These are phyloP conservation scores for Torymus tubicola DNA, from an alignment of 2,888 invertebrate species.

Conservation along the genomic window DNA sequence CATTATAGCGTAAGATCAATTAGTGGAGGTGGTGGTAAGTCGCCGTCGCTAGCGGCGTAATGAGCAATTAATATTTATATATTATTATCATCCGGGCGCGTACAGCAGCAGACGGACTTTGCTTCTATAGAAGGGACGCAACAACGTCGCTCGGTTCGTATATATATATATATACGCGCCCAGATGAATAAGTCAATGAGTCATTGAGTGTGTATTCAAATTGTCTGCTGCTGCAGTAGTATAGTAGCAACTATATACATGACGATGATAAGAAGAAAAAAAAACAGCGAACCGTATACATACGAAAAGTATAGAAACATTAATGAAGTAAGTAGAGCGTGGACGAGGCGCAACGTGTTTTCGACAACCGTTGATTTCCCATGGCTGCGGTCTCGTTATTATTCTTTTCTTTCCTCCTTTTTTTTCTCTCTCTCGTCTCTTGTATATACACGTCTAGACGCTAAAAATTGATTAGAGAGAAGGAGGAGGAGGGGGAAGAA, in stretches of 20 bases:
- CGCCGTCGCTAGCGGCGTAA: neutral
- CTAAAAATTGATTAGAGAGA: too few relatives aligned
- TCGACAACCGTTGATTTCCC: neutral
- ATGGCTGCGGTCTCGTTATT: neutral
- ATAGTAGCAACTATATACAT: too few relatives aligned
- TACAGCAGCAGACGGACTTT: too few relatives aligned
- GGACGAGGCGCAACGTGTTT: neutral
- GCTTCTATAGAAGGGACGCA: conserved; percentile 1
- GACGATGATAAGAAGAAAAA: neutral
- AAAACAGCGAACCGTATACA: neutral
- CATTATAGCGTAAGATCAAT: neutral
- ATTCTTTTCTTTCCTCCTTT: too few relatives aligned
- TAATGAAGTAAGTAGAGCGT: conserved; percentile 46
- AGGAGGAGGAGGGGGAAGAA: too few relatives aligned
- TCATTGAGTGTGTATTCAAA: conserved; percentile 33
- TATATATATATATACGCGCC: too few relatives aligned
- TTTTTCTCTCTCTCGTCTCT: too few relatives aligned
- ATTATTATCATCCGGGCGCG: neutral
- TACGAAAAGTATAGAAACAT: conserved; percentile 1
- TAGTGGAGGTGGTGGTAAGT: conserved; percentile 41
- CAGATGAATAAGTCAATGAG: conserved; percentile 39
- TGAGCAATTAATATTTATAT: conserved; percentile 46
- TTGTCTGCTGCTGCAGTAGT: neutral
- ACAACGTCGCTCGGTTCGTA: too few relatives aligned
- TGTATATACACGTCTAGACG: too few relatives aligned